Conservation (phyloP, 2,797 vertebrate genomes). For the Phylloscopus collybita region DNA sequence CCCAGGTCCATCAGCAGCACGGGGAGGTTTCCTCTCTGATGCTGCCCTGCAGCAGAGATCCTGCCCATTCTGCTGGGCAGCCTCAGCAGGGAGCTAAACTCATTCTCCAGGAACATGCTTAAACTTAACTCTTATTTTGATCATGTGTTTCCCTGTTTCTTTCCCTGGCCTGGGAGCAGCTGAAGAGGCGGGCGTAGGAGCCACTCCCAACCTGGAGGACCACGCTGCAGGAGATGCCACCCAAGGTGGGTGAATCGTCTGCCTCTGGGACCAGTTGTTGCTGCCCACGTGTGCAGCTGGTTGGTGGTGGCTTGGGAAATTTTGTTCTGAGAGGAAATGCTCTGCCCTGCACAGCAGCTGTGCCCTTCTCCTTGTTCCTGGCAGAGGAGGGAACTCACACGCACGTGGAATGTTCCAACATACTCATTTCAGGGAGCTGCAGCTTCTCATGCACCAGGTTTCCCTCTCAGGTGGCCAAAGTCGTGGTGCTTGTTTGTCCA, state of each 20-base stretch:
- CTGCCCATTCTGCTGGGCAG: not conserved
- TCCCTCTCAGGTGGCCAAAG: not conserved
- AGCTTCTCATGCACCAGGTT: not conserved
- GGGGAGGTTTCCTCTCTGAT: not conserved
- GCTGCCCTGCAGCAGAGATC: not conserved
- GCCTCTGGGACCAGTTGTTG: rapidly evolving
- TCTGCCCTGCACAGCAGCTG: not conserved
- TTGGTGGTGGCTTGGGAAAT: not conserved
- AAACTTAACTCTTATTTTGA: not conserved
- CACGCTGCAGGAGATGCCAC: slow-evolving; percentile 76
- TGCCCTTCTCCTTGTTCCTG: not conserved
- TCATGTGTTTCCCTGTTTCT: slow-evolving; percentile 31
- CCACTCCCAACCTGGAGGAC: slow-evolving; percentile 78
- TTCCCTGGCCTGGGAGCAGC: slow-evolving; percentile 60
- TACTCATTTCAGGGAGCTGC: not conserved
- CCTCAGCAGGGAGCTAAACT: not conserved
- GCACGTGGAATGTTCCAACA: not conserved
- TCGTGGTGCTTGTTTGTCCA: not conserved
- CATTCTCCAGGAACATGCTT: not conserved
- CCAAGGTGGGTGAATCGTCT: slow-evolving; percentile 72
- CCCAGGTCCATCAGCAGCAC: rapidly evolving
- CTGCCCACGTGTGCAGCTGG: not conserved
- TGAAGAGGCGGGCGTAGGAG: slow-evolving; percentile 80
- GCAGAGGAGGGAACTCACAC: not conserved
- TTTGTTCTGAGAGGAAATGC: not conserved